Percentiles rank a stretch among this genome's conserved stretches.
phyloP scores from a whole-genome alignment of 37 sponge, comb jelly and placozoan species.

The Diacarnus erythraeanus region DNA sequence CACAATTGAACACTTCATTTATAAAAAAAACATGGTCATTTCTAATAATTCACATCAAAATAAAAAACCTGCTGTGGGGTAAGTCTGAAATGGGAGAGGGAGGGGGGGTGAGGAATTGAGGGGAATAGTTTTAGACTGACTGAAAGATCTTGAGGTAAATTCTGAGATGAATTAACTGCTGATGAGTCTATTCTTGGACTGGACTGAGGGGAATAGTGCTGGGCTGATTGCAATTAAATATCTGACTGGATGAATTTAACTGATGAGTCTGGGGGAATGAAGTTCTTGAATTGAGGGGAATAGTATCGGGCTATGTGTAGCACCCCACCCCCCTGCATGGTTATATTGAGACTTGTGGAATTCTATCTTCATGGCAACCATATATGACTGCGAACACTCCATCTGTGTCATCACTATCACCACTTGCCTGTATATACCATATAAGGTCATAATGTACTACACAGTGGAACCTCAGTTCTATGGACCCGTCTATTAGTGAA shows the following conservation, averaged over 20 bases:
- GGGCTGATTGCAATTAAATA: no score
- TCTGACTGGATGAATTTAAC: background rate
- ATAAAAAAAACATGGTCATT: background rate
- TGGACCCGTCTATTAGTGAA: no score
- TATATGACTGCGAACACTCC: constrained; percentile 25
- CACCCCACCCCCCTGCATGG: constrained; percentile 37
- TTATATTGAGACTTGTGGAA: constrained; percentile 26
- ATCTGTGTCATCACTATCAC: constrained; percentile 52
- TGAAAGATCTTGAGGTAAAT: background rate
- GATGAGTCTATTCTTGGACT: no score
- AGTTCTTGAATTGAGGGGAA: constrained; percentile 23
- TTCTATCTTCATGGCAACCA: constrained; percentile 20
- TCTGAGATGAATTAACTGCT: background rate
- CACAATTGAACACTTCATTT: no score
- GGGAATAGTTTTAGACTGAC: background rate
- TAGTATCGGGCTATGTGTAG: constrained; percentile 45
- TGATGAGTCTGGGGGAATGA: constrained; percentile 51
- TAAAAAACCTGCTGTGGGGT: no score
- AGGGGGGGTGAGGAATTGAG: no score
- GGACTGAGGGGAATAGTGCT: no score
- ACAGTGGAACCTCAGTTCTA: no score
- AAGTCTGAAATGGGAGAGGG: no score
- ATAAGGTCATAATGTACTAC: no score
- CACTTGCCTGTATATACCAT: constrained; percentile 58
- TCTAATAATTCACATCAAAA: no score